Evolutionary conservation across 2,113 vertebrate species (phyloP), one percentile per base, ranked within the genome.

Genomic region (Anguilla rostrata): DNA sequence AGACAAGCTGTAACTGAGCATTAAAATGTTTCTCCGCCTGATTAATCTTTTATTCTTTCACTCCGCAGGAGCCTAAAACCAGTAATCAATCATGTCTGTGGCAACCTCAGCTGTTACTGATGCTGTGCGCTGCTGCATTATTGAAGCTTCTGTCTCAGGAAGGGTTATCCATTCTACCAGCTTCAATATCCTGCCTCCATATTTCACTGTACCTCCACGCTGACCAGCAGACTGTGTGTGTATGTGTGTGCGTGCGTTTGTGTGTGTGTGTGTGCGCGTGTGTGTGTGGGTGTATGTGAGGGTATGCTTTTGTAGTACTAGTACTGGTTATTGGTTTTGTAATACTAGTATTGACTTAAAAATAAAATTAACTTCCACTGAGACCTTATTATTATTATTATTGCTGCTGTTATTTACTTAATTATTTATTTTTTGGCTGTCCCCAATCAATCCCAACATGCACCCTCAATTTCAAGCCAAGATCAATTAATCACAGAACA

Each of bases 131-230:
- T 78, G 46, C 63, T 91, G 79, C 91, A 90, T 93, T 90, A 93
- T 91, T 92, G 85, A 94, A 87, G 26, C 86, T 63, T 83, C 87
- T 88, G 90, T 88, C 84, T 84, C 86, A 84, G 91, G 87, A 89
- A 81, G 86, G 63, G 89, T 66, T 34, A 5, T 71, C 85, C 80
- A 83, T 66, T 60, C 86, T 90, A 90, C 92, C 78, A 89, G 87
- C 89, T 89, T 87, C 84, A 88, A 88, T 90, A 89, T 93, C 87
- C 87, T 89, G 89, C 89, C 81, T 87, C 71, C 84, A 86, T 89
- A 88, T 92, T 91, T 92, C 82, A 90, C 60, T 22, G 22, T 26
- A 9, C 60, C 60, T 66, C 22, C 5, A 66, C 18, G 26, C 60
- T 66, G 60, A 66, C 22, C 18, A 66, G 22, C 4, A 8, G 22